Base-by-base conservation (phyloP, 2,113 vertebrate species). In the Eretmochelys imbricata region DNA sequence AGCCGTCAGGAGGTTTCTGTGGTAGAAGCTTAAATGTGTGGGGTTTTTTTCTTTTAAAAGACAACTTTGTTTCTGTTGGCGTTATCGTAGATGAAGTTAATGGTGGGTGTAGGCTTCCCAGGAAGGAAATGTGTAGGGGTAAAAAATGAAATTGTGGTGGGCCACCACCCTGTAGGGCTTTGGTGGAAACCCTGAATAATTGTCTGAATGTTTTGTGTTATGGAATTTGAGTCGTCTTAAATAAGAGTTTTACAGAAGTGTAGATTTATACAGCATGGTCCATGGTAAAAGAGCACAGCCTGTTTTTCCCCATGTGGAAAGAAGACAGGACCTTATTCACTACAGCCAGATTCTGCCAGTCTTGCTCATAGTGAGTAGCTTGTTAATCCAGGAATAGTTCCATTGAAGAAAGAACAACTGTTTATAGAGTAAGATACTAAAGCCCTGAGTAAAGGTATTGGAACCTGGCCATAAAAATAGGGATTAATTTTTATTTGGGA, bases 1-100 rank as follows among this genome's bases (percentile, higher is more conserved):
- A 97, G 90, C 95, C 87, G 90, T 95, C 94, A 95, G 94, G 95
- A 95, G 93, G 91, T 97, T 95, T 97, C 94, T 96, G 93, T 62
- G 90, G 91, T 94, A 89, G 89, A 85, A 79, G 31, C n/a, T 94
- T 84, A 90, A 94, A 95, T 85, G 53, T 76, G 29, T 1, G 42
- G 42, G 42, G 2, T 38, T 91, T 38, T 91, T 94, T 29, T 75
- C 20, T 89, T 54, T 62, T 78, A n/a, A 79, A 76, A 24, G 86
- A 92, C 85, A 95, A 95, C 95, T 96, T 95, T 98, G 94, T 98
- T 98, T 98, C 96, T 95, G 96, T 98, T 98, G 98, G 98, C 97
- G 95, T 93, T 96, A 82, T 89, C n/a, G 48, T 88, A 93, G 89
- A 94, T 88, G 89, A 95, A 98, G 94, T 95, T 96, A 96, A 98